Percentiles rank a stretch among this genome's conserved stretches.
phyloP scores from a whole-genome alignment of 2,113 vertebrate species.

The Entomyzon cyanotis region DNA sequence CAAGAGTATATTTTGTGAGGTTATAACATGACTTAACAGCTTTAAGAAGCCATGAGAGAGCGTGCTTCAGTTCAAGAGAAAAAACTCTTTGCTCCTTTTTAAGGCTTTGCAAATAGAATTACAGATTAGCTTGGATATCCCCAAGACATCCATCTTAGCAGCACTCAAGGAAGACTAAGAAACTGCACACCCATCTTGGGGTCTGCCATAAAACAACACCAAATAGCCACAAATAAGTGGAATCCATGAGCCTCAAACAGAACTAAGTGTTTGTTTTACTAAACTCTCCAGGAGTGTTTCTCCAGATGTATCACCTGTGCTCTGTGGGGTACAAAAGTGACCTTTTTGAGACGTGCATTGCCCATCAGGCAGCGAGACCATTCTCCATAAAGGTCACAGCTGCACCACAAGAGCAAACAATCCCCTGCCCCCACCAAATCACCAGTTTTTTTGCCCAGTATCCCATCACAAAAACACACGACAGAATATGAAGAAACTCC shows the following conservation, averaged over 20 bases:
- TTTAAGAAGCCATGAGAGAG: background rate
- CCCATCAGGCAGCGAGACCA: background rate
- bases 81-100: background rate
- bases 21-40: background rate
- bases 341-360: background rate
- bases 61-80: background rate
- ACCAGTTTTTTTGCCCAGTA: background rate
- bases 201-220: background rate
- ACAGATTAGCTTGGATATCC: background rate
- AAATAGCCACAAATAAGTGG: background rate
- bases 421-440: background rate
- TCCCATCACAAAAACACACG: background rate
- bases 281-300: background rate
- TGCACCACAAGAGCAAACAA: background rate
- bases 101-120: background rate
- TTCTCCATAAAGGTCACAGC: background rate
- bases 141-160: background rate
- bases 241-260: background rate
- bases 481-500: background rate
- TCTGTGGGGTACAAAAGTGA: background rate
- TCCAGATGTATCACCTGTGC: background rate
- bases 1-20: background rate
- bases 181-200: fast-evolving
- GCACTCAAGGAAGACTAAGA: background rate
- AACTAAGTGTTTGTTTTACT: background rate